Evolutionary conservation across 2,888 invertebrate species (phyloP).

Genomic region (Tyria jacobaeae): DNA sequence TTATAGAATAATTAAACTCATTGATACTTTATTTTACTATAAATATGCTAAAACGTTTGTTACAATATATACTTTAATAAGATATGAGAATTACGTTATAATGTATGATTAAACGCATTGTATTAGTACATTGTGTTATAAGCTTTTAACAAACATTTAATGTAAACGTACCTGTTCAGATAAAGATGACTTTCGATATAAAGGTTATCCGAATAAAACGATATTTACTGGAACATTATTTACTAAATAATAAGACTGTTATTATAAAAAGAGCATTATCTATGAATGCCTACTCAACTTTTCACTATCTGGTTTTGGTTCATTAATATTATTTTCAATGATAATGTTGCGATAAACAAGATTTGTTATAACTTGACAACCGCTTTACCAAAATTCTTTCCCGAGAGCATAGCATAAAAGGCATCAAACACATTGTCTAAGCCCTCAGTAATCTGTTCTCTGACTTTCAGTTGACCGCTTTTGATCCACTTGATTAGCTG

Average conservation of each 20-base stretch:
- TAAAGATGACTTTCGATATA: not conserved
- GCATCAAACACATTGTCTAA: slow-evolving; percentile 89
- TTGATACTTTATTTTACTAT: not conserved
- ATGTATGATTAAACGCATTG: not conserved
- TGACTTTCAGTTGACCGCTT: slow-evolving; percentile 88
- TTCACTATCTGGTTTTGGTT: slow-evolving; percentile 1
- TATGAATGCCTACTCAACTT: not conserved
- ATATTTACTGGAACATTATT: slow-evolving; percentile 1
- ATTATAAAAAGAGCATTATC: slow-evolving; percentile 4
- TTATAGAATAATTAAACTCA: not conserved
- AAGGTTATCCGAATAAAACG: slow-evolving; percentile 12
- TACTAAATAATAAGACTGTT: slow-evolving; percentile 9
- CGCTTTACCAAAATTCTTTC: slow-evolving; percentile 76
- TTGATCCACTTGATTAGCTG: slow-evolving; percentile 87
- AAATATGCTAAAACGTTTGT: not conserved
- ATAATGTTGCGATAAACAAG: not conserved
- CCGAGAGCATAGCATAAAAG: slow-evolving; percentile 85
- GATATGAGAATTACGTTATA: not conserved
- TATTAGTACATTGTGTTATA: not conserved
- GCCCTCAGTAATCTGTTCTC: slow-evolving; percentile 88
- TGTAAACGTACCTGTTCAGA: slow-evolving; percentile 4
- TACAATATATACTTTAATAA: not conserved
- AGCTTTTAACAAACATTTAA: not conserved
- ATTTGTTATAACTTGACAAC: slow-evolving; percentile 12
- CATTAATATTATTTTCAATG: slow-evolving; percentile 2